Conservation (phyloP, 2,113 vertebrate species). For the Boleophthalmus pectinirostris region DNA sequence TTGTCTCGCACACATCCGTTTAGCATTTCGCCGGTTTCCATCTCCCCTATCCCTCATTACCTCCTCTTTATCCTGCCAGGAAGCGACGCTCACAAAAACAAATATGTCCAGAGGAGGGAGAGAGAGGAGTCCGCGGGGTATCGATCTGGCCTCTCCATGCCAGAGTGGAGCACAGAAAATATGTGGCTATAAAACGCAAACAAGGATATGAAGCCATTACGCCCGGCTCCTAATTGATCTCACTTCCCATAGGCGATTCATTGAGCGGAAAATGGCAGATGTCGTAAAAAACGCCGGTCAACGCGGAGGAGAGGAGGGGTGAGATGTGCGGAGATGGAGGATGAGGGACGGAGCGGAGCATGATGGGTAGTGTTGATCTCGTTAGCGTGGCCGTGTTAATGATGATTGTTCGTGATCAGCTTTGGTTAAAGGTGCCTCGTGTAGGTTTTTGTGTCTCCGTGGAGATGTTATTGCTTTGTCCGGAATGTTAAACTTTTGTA, state of each 20-base stretch:
- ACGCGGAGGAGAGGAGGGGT: conserved; percentile 37
- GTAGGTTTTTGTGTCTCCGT: no score
- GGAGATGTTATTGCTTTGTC: no score
- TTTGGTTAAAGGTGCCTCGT: no score
- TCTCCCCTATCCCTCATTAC: conserved; percentile 59
- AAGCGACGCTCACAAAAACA: conserved; percentile 69
- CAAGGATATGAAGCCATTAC: conserved; percentile 83
- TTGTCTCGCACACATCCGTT: conserved; percentile 26
- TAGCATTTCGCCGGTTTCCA: conserved; percentile 40
- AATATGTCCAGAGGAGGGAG: conserved; percentile 65
- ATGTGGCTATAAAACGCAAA: conserved; percentile 82
- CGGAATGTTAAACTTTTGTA: no score
- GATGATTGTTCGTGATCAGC: no score
- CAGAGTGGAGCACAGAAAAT: conserved; percentile 78
- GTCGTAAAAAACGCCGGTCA: conserved; percentile 80
- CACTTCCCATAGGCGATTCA: conserved; percentile 82
- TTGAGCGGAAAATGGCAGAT: conserved; percentile 84
- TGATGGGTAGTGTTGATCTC: no score
- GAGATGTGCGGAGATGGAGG: neutral
- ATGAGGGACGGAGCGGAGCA: neutral
- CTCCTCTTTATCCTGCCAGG: conserved; percentile 69
- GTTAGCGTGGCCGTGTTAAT: no score
- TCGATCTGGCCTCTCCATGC: conserved; percentile 76
- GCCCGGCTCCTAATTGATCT: conserved; percentile 80
- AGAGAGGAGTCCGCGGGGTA: conserved; percentile 62